A percentile compares a stretch with the other conserved stretches of the same genome.
These are phyloP conservation scores for Camponotus vicinus DNA, from an alignment of 1,140 invertebrate genomes.

Conservation along the genomic window DNA sequence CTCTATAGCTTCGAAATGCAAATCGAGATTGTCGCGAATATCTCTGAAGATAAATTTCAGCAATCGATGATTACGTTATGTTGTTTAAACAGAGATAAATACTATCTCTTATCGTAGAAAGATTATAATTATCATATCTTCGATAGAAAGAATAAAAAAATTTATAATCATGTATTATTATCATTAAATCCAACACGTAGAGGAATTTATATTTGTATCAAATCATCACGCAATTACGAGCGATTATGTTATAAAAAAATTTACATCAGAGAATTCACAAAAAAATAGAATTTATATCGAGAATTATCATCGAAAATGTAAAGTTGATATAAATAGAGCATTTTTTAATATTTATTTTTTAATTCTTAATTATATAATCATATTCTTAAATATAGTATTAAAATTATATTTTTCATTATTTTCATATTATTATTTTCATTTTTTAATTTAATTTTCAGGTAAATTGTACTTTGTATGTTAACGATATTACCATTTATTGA, in stretches of 20 bases:
- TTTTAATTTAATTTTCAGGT: background rate
- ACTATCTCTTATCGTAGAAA: background rate
- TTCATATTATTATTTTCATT: too few relatives aligned
- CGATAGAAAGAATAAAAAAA: background rate
- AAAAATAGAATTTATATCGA: background rate
- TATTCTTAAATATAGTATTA: background rate
- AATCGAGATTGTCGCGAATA: background rate
- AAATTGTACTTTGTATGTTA: background rate
- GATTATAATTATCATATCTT: background rate
- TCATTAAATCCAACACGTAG: background rate
- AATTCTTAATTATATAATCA: background rate
- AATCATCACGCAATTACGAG: background rate
- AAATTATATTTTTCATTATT: background rate
- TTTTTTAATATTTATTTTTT: slow-evolving; percentile 6
- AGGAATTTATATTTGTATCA: background rate
- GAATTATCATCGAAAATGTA: background rate
- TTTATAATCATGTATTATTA: slow-evolving; percentile 13
- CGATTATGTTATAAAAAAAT: background rate
- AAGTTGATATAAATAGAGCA: background rate
- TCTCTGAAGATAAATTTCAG: slow-evolving; percentile 10
- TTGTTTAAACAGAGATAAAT: background rate
- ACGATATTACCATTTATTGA: background rate
- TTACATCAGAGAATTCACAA: background rate
- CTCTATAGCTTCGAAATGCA: background rate
- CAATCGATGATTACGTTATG: background rate